Conservation (phyloP, 2,113 vertebrate genomes). For the Holacanthus passer region DNA sequence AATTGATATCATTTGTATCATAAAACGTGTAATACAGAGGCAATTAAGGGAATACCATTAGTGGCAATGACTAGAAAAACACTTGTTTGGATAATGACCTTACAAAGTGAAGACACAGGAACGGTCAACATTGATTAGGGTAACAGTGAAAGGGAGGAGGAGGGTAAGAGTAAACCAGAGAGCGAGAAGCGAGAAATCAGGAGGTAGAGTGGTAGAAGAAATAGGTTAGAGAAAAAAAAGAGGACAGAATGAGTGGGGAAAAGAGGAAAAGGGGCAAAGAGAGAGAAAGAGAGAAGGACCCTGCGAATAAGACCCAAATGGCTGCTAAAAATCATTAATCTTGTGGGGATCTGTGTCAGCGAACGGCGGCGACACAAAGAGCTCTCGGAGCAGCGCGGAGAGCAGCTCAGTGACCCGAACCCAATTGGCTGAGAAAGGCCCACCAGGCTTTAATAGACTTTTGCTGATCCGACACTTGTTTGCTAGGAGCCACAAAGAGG, state of each 20-base stretch:
- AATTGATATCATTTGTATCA: neutral
- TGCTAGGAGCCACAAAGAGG: constrained; percentile 98
- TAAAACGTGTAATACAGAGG: constrained; percentile 24
- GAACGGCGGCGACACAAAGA: constrained; percentile 89
- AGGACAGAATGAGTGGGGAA: constrained; percentile 45
- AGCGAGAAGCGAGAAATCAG: constrained; percentile 37
- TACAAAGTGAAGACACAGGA: constrained; percentile 32
- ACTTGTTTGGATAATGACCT: constrained; percentile 34
- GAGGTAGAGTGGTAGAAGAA: constrained; percentile 44
- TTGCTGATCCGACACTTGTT: constrained; percentile 99
- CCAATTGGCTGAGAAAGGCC: constrained; percentile 99
- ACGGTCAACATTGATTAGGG: constrained; percentile 31
- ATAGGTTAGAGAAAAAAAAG: constrained; percentile 51
- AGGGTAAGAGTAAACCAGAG: constrained; percentile 22
- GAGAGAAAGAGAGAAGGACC: constrained; percentile 65
- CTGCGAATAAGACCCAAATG: constrained; percentile 79
- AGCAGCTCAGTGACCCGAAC: constrained; percentile 99
- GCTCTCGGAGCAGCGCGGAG: constrained; percentile 93
- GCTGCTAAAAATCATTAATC: constrained; percentile 97
- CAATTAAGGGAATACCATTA: neutral
- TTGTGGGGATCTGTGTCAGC: constrained; percentile 92
- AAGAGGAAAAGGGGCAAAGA: constrained; percentile 49
- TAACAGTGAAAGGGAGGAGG: constrained; percentile 36
- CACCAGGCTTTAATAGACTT: constrained; percentile 99
- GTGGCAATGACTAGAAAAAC: neutral